phyloP scores from a whole-genome alignment of 1,140 invertebrate genomes.

The Metopolophium dirhodum region DNA sequence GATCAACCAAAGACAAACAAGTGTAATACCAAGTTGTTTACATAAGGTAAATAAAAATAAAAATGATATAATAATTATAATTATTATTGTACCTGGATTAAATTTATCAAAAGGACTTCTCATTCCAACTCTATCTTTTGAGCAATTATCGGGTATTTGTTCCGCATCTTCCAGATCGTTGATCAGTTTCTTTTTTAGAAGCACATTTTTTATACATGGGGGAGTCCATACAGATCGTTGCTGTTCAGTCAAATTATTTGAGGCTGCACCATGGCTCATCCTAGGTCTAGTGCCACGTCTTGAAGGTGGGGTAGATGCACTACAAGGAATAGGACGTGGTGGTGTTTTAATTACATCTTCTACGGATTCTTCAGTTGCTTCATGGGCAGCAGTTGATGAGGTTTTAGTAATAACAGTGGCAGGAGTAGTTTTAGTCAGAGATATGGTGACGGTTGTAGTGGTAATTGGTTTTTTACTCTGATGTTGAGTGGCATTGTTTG shows the following conservation, averaged over 20 bases:
- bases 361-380: neutral
- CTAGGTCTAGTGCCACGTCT: neutral
- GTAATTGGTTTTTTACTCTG: neutral
- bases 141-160: too few relatives aligned
- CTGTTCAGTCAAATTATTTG: too few relatives aligned
- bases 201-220: constrained; percentile 17
- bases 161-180: neutral
- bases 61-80: neutral
- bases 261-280: too few relatives aligned
- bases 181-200: neutral
- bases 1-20: too few relatives aligned
- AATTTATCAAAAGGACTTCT: neutral
- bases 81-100: neutral
- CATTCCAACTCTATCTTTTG: neutral
- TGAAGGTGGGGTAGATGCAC: neutral
- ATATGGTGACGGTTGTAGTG: constrained; percentile 33
- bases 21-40: too few relatives aligned
- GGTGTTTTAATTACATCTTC: neutral
- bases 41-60: neutral
- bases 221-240: neutral
- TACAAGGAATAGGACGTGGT: neutral
- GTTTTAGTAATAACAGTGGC: neutral
- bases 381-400: neutral
- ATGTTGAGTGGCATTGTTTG: neutral
- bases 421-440: constrained; percentile 9